A percentile compares a stretch with the other conserved stretches of the same genome.
These are phyloP conservation scores for Microtus richardsoni DNA, from an alignment of 2,113 vertebrate genomes.

Conservation along the genomic window DNA sequence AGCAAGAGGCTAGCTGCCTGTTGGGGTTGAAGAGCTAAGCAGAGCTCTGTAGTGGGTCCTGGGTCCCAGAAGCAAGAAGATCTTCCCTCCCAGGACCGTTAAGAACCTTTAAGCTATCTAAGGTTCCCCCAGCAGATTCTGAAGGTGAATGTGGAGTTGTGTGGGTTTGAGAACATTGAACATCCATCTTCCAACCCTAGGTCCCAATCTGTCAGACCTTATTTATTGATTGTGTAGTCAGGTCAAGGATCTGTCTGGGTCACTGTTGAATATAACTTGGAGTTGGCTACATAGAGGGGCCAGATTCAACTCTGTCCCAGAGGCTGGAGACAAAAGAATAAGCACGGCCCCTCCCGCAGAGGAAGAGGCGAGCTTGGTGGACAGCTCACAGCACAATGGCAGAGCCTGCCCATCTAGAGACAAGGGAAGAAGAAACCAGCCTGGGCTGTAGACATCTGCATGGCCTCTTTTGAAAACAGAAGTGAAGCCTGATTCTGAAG, in stretches of 20 bases:
- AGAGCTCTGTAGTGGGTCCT: background rate
- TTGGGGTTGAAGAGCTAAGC: background rate
- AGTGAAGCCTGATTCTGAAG: conserved; percentile 61
- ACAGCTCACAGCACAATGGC: background rate
- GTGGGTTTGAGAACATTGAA: background rate
- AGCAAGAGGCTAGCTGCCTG: background rate
- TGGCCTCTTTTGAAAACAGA: background rate
- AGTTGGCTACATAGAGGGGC: background rate
- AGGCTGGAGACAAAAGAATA: background rate
- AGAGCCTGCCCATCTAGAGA: background rate
- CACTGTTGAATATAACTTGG: background rate
- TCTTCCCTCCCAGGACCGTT: background rate
- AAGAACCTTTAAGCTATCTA: background rate
- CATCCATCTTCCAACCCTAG: background rate
- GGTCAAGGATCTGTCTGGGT: background rate
- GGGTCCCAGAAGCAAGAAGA: background rate
- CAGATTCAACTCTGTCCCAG: background rate
- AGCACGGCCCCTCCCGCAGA: background rate
- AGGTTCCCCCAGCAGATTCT: background rate
- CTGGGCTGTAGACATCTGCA: background rate
- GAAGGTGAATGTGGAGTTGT: background rate
- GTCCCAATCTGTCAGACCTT: background rate
- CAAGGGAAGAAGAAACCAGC: background rate
- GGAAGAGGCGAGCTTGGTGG: background rate
- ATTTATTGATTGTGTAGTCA: background rate